Base-by-base conservation (phyloP, 2,797 vertebrate species). In the Limnodromus scolopaceus region DNA sequence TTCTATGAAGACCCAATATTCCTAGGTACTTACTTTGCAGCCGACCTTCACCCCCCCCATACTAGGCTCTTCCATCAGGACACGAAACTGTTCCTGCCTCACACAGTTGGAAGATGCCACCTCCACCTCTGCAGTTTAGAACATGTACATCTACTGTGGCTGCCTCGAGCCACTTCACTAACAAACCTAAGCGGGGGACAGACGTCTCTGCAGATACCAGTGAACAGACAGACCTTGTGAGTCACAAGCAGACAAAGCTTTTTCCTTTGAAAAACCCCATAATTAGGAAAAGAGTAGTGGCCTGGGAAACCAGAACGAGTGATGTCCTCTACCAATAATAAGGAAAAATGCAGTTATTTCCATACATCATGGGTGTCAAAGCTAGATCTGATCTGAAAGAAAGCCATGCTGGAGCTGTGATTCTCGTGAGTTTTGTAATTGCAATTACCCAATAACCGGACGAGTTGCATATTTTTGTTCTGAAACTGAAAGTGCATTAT, bases 91-190 rank as follows among this genome's bases (percentile, higher is more conserved):
- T 13, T n/a, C 75, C 38, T 65, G 34, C 49, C 55, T 61, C 16
- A 3, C 3, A 1, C 15, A 25, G 79, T 39, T 36, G 12, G 4
- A 39, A 10, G 6, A 55, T 81, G 46, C 0, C 51, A 0, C 8
- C 45, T 66, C 17, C 12, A 1, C 6, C 20, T 48, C 34, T 38
- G 30, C 46, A 32, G 1, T 39, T 61, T 3, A 10, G 22, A 4
- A 7, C 1, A 4, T n/a, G 11, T 27, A 16, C 11, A 0, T 75
- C 6, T 23, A 24, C 39, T 7, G 7, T 1, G 3, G 23, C 32
- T 6, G 2, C 51, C 25, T 34, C 10, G 9, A 65, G 16, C 19
- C 32, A 6, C 1, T 4, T 28, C 43, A 16, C 27, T 19, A 23
- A 63, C 1, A 5, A 74, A 36, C 5, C 9, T 25, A 32, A 63